phyloP scores from a whole-genome alignment of 2,113 vertebrate genomes.

The Tursiops truncatus region DNA sequence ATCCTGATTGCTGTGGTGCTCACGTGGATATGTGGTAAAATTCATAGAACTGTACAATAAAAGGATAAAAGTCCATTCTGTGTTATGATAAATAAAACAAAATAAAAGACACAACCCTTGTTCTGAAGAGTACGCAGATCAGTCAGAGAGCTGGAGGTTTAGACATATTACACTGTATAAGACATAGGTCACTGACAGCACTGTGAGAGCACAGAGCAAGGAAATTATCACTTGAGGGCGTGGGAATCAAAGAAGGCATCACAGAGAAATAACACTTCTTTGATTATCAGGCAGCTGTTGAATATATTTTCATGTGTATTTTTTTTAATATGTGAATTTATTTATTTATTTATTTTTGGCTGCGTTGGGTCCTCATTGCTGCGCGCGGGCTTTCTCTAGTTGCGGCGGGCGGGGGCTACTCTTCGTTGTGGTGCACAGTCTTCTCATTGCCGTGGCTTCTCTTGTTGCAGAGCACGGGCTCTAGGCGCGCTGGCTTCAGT shows the following conservation, averaged over 20 bases:
- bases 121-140: background rate
- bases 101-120: background rate
- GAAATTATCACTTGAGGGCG: background rate
- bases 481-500: no score
- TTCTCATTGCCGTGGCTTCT: no score
- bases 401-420: no score
- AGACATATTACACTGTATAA: background rate
- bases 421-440: no score
- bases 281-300: background rate
- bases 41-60: background rate
- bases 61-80: background rate
- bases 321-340: no score
- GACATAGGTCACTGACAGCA: background rate
- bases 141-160: background rate
- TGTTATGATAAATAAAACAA: background rate
- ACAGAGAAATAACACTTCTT: background rate
- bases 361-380: no score
- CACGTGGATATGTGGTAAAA: background rate
- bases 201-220: background rate
- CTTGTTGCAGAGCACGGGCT: no score
- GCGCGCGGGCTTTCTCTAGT: no score
- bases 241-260: no score
- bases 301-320: background rate
- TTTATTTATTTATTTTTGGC: no score
- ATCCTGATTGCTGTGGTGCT: background rate